Evolutionary conservation across 2,113 vertebrate genomes (phyloP).

Genomic region (Pituophis catenifer): DNA sequence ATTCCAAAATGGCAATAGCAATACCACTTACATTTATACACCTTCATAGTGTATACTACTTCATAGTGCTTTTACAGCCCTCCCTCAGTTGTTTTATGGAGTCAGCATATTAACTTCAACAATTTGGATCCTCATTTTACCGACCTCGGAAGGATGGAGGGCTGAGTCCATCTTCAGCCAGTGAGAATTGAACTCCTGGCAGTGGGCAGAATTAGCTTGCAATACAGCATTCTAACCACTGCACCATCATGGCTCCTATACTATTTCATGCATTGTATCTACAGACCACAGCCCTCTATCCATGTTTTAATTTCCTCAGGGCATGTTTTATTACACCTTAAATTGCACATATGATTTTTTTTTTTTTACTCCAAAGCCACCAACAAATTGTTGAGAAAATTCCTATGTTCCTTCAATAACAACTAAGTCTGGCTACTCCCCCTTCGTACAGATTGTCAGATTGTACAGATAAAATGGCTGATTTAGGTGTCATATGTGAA

Average conservation of each 20-base stretch:
- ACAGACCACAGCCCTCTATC: background rate
- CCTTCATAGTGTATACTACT: background rate
- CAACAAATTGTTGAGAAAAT: background rate
- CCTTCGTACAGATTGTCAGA: background rate
- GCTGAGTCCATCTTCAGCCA: background rate
- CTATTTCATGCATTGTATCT: background rate
- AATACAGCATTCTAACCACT: background rate
- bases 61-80: background rate
- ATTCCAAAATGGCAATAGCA: background rate
- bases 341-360: background rate
- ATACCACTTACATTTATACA: background rate
- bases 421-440: background rate
- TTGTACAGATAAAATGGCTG: background rate
- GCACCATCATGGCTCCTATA: background rate
- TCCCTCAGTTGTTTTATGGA: background rate
- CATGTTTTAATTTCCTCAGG: conserved; percentile 3
- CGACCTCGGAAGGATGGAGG: background rate
- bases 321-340: background rate
- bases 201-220: no score
- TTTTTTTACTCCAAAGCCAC: background rate
- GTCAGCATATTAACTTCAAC: background rate
- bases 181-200: background rate
- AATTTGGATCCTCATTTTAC: background rate
- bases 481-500: background rate
- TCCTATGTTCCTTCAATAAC: background rate